These are phyloP conservation scores for Phenganax stokvisi DNA, from an alignment of 92 coral and sea anemone species.

Conservation along the genomic window DNA sequence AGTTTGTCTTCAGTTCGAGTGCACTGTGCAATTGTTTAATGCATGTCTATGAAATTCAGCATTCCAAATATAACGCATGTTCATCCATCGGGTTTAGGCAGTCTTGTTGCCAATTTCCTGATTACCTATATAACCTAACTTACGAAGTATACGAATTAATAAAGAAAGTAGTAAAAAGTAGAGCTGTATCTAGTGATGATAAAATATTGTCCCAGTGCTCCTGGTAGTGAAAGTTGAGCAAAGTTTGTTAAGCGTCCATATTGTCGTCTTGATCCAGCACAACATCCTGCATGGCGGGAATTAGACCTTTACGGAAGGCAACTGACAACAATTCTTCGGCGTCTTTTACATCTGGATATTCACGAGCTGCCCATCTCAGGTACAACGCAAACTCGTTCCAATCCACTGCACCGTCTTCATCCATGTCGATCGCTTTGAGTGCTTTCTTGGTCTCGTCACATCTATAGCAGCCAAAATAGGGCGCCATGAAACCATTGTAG, in stretches of 20 bases:
- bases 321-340: slow-evolving; percentile 61
- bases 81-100: no score
- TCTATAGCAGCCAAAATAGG: slow-evolving; percentile 67
- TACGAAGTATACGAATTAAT: no score
- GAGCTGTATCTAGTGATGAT: no score
- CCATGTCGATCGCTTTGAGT: slow-evolving; percentile 66
- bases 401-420: slow-evolving; percentile 59
- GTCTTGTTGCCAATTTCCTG: no score
- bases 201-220: no score
- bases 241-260: no score
- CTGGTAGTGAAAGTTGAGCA: no score
- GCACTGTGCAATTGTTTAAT: no score
- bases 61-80: no score
- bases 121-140: no score
- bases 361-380: slow-evolving; percentile 72
- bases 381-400: slow-evolving; percentile 67
- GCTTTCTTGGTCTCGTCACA: slow-evolving; percentile 55
- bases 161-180: no score
- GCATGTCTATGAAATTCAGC: no score
- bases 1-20: neutral
- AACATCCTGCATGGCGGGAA: slow-evolving; percentile 76
- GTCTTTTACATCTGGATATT: slow-evolving; percentile 53
- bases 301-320: slow-evolving; percentile 63
- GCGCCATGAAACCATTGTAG: slow-evolving; percentile 70
- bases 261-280: neutral